Conservation (phyloP, 2,113 vertebrate species). For the Antennarius striatus region DNA sequence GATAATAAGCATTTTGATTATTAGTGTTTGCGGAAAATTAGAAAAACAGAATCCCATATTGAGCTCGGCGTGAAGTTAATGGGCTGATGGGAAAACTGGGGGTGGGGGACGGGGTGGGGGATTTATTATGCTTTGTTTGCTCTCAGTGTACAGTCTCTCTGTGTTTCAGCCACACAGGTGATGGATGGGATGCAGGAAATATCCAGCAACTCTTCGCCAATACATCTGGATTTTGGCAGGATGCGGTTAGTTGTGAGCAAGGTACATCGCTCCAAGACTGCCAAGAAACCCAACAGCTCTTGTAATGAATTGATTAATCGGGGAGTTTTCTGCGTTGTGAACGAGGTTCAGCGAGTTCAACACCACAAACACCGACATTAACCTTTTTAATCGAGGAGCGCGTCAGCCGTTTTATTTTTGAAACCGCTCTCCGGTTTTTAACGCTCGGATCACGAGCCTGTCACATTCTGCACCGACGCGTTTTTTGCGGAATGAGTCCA, state of each 20-base stretch:
- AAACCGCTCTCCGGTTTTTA: background rate
- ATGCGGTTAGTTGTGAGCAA: constrained; percentile 1
- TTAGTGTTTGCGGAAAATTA: constrained; percentile 28
- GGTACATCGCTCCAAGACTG: constrained; percentile 9
- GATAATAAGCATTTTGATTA: constrained; percentile 56
- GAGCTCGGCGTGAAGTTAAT: constrained; percentile 37
- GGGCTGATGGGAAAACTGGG: constrained; percentile 13
- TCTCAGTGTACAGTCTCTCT: constrained; percentile 17
- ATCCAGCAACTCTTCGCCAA: constrained; percentile 7
- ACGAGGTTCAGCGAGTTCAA: no score
- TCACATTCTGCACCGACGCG: constrained; percentile 23
- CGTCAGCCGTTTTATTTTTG: constrained; percentile 9
- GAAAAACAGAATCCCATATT: constrained; percentile 27
- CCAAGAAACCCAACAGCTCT: constrained; percentile 16
- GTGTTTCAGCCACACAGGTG: no score
- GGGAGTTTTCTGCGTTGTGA: no score
- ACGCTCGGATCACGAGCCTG: constrained; percentile 24
- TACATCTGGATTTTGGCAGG: constrained; percentile 43
- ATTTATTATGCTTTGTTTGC: constrained; percentile 30
- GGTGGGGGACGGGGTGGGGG: no score
- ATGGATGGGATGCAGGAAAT: constrained; percentile 28
- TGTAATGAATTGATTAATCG: no score
- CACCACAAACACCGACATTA: no score
- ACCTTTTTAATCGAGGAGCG: background rate
- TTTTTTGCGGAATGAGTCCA: constrained; percentile 33